Conservation (phyloP, 2,888 invertebrate genomes). For the Heteropelma amictum region DNA sequence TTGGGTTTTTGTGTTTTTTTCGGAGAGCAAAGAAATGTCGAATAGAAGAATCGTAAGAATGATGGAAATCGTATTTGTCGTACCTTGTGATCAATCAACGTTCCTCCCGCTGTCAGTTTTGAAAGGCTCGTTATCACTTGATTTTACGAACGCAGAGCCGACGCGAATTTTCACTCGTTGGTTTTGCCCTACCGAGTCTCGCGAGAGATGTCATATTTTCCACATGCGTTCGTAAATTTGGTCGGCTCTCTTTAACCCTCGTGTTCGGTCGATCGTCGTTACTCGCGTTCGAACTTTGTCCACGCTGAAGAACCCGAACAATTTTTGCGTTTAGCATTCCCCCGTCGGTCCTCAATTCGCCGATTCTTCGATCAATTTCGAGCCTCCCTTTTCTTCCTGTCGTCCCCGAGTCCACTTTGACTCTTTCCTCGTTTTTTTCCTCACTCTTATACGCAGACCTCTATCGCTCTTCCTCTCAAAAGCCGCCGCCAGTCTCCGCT, state of each 20-base stretch:
- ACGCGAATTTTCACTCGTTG: conserved; percentile 54
- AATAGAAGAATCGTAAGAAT: no score
- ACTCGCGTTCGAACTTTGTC: conserved; percentile 35
- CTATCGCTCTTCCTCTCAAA: conserved; percentile 24
- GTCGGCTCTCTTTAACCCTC: conserved; percentile 34
- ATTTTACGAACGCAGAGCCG: conserved; percentile 19
- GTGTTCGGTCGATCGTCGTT: conserved; percentile 18
- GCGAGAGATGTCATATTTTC: conserved; percentile 67
- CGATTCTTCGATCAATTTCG: conserved; percentile 3
- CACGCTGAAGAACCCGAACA: conserved; percentile 40
- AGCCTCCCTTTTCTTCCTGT: not conserved
- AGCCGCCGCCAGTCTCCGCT: conserved; percentile 55
- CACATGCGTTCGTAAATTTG: conserved; percentile 50
- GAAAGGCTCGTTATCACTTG: conserved; percentile 59
- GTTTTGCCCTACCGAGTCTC: conserved; percentile 58
- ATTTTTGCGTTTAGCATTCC: conserved; percentile 67
- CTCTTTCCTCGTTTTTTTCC: not conserved
- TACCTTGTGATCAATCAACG: conserved; percentile 38
- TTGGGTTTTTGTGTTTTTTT: not conserved
- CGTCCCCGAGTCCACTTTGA: conserved; percentile 3
- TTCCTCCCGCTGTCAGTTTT: not conserved
- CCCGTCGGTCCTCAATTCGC: conserved; percentile 40
- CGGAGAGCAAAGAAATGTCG: not conserved
- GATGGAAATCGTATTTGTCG: no score
- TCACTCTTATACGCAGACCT: conserved; percentile 15